Base-by-base conservation (phyloP, 2,888 invertebrate species). In the Coenonympha arcania region DNA sequence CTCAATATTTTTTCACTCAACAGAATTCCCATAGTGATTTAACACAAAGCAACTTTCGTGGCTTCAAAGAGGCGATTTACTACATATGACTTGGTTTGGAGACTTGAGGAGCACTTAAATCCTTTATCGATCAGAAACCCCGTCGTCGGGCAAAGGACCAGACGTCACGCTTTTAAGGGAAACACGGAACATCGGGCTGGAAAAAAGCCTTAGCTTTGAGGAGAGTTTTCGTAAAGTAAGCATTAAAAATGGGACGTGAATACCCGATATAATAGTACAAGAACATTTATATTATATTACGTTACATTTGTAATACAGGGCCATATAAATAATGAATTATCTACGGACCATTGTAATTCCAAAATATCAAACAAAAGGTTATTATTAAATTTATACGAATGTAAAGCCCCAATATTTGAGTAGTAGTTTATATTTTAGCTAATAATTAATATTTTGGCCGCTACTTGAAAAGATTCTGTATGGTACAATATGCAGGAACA, bases 41-140 rank as follows among this genome's bases (percentile, higher is more conserved):
- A 44, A 47, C 24, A 43, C 42, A 52, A 53, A 51, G 40, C 40
- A 44, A 45, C 22, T 28, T 20, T n/a, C 39, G 31, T 6, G 30
- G 31, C 33, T 30, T 48, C 40, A 50, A 42, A 45, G 31, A 44
- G 44, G 4, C 45, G 40, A 44, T 22, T 37, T 40, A 39, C 45
- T 46, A 46, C 22, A 40, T 34, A 34, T 37, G 41, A 31, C 41
- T 50, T 54, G 19, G 34, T 41, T 41, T 48, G 33, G 24, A 26
- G 24, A 26, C 41, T 11, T 46, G 51, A 34, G 34, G 34, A 48
- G 44, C 40, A 51, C 31, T 45, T 48, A 45, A 51, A 51, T 46
- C 42, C 48, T 42, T 48, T 51, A 48, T 54, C 45, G 51, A 45
- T 51, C 48, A 46, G 13, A 26, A 48, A 45, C 33, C 42, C 45